Base-by-base conservation (phyloP, 2,797 vertebrate genomes). In the Sciaenops ocellatus region DNA sequence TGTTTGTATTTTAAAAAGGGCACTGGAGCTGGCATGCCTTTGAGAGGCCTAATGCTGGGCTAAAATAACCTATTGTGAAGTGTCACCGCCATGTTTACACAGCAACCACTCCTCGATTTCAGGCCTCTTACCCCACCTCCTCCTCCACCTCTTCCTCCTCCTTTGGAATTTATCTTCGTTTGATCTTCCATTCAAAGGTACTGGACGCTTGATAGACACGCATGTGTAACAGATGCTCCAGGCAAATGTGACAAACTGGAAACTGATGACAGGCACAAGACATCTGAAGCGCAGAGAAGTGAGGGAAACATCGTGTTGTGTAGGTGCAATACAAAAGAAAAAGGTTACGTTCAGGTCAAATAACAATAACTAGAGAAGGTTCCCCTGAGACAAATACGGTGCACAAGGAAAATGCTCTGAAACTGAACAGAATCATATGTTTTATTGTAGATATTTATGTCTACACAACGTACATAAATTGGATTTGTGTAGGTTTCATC, bases 111-210 rank as follows among this genome's bases (percentile, higher is more conserved):
- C 95, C 94, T 96, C 95, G 94, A 92, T 95, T 85, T 85, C 77
- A 85, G 73, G 76, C 71, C 77, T 26, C 69, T 85, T 88, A 90
- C 94, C 93, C 90, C 92, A 94, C 91, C 95, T 75, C 73, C 57
- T 70, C 69, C 52, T n/a, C 70, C 73, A 50, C 62, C 92, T 93
- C 89, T 95, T 77, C 70, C 56, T 74, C 60, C 72, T 64, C 64
- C 92, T 95, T 90, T 95, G 96, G 96, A 96, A 97, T 96, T 95
- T 94, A 95, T 96, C 95, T 95, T 94, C 96, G 96, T 97, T 96
- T 98, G 96, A 99, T 98, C 96, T 96, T 90, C 93, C 95, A 96
- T 96, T 97, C 96, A 97, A 96, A 97, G 95, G 95, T 95, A 96
- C 93, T 90, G 94, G 95, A 78, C 55, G 94, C 95, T 94, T 97